Evolutionary conservation across 2,888 invertebrate genomes (phyloP), one percentile per base, ranked within the genome.

Genomic region (Notodonta ziczac): DNA sequence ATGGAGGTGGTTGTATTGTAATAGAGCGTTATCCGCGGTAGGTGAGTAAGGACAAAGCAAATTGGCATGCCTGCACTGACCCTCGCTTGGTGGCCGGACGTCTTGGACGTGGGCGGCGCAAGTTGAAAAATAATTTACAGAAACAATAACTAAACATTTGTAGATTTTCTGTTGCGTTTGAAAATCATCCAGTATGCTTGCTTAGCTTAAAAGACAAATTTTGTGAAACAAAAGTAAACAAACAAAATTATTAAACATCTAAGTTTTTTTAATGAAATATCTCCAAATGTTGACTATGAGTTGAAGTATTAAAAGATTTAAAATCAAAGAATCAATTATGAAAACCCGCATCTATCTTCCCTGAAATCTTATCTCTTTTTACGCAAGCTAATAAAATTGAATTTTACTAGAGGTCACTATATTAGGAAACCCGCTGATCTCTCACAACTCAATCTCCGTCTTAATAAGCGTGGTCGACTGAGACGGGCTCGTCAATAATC

Each of bases 401-500:
- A 32, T 52, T 52, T 35, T 6, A 35, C 7, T 35, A 35, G 7
- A 35, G 24, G 24, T 24, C 24, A 3, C 35, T 35, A 35, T 35
- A 24, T 13, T 24, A 24, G 56, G 12, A 56, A 58, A 64, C 16
- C 4, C 69, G 66, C 70, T 64, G 0, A 14, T 32, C 53, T 56
- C 69, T 69, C 61, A 13, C 65, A 10, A 52, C 74, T 76, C 76
- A 60, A 9, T 57, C 70, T 60, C 51, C 57, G 66, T 62, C 72
- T 76, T 78, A 81, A 81, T 78, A 83, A 81, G 78, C 76, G 72
- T 70, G 69, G 79, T 77, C 77, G 79, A 76, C 76, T 77, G 78
- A 73, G 73, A 73, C 78, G 78, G 56, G 79, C 82, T 82, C 85
- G 78, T 84, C 87, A 88, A 84, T 90, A 90, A 88, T 88, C 89